Percentiles rank a stretch among this genome's conserved stretches.
Evolutionary conservation across 2,888 invertebrate genomes (phyloP).

Genomic region (Tenthredo amoena): DNA sequence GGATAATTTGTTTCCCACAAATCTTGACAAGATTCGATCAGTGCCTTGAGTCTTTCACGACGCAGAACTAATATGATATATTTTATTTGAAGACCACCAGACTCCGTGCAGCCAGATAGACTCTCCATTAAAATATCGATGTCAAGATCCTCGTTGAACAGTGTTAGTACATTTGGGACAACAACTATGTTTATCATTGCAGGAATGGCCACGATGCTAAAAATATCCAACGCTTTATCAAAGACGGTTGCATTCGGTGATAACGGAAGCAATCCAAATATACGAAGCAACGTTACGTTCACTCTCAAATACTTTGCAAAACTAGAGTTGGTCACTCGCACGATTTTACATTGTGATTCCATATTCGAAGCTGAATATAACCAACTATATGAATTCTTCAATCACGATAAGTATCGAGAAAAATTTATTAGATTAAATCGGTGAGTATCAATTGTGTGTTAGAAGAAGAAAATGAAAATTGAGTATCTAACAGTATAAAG

Average conservation of each 20-base stretch:
- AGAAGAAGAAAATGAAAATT: not conserved
- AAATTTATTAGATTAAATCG: not conserved
- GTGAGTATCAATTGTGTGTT: not conserved
- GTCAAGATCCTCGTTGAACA: not conserved
- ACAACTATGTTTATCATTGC: not conserved
- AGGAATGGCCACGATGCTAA: not conserved
- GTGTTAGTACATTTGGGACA: not conserved
- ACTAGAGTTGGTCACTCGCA: not conserved
- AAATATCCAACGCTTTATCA: conserved; percentile 3
- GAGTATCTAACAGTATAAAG: not conserved
- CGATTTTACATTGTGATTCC: not conserved
- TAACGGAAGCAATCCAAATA: conserved; percentile 34
- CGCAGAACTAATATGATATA: conserved; percentile 17
- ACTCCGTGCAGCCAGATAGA: not conserved
- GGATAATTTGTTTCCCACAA: conserved; percentile 41
- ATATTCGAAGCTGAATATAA: not conserved
- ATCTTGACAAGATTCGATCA: conserved; percentile 39
- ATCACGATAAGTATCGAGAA: not conserved
- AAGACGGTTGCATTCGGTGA: not conserved
- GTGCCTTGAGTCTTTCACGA: not conserved
- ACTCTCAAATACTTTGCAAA: conserved; percentile 29
- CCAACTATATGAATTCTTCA: not conserved
- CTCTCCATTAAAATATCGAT: conserved; percentile 26
- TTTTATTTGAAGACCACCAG: conserved; percentile 18
- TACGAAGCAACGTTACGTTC: conserved; percentile 28